A percentile compares a stretch with the other conserved stretches of the same genome.
Evolutionary conservation across 2,113 vertebrate genomes (phyloP).

Genomic region (Onychorhynchus coronatus): DNA sequence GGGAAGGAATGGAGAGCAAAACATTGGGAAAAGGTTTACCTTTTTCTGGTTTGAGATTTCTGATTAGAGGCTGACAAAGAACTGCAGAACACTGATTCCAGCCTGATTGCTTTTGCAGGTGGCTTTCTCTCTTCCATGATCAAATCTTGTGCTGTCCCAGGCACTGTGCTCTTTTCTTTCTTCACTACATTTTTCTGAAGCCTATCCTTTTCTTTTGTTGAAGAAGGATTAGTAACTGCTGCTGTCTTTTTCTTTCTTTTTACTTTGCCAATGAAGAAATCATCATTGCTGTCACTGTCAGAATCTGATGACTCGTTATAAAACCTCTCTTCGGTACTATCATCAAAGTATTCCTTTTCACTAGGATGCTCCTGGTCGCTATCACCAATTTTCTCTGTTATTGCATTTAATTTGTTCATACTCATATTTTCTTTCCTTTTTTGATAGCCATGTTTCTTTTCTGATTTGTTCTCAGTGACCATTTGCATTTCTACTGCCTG

Average conservation of each 20-base stretch:
- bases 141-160: background rate
- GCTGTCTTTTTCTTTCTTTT: constrained; percentile 83
- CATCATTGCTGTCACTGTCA: constrained; percentile 81
- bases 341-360: constrained; percentile 85
- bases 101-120: constrained; percentile 46
- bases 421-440: constrained; percentile 12
- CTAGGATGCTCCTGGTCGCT: constrained; percentile 71
- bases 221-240: background rate
- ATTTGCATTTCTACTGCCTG: background rate
- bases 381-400: background rate
- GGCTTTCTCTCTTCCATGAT: background rate
- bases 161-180: background rate
- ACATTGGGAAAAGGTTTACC: constrained; percentile 48
- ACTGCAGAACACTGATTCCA: constrained; percentile 84
- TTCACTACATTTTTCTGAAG: background rate
- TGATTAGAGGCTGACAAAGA: constrained; percentile 73
- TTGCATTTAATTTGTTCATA: background rate
- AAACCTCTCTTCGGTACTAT: constrained; percentile 97
- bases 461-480: background rate
- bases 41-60: constrained; percentile 54
- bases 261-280: constrained; percentile 94
- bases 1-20: background rate
- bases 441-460: background rate
- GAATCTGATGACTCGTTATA: constrained; percentile 86
- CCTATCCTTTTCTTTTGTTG: constrained; percentile 10